Evolutionary conservation across 2,888 invertebrate species (phyloP).

Genomic region (Clostera curtula): DNA sequence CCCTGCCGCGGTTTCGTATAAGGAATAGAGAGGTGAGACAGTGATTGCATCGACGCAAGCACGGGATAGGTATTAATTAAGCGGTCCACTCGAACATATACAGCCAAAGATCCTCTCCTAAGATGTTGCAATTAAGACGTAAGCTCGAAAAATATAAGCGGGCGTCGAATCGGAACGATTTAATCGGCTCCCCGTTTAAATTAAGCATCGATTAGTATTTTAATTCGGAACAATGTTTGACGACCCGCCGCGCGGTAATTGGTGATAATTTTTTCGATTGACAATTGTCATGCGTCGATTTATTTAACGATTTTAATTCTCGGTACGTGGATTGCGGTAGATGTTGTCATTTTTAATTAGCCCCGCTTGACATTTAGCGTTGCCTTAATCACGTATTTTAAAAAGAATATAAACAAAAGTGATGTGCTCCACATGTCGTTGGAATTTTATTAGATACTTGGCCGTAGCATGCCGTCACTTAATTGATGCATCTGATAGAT

Average conservation of each 20-base stretch:
- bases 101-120: constrained; percentile 25
- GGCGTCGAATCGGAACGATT: constrained; percentile 40
- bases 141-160: constrained; percentile 44
- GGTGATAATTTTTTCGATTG: constrained; percentile 60
- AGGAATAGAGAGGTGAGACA: constrained; percentile 58
- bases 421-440: no score
- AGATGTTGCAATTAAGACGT: constrained; percentile 54
- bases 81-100: constrained; percentile 34
- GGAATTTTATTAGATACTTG: no score
- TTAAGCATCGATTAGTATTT: constrained; percentile 52
- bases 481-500: not conserved
- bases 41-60: constrained; percentile 55
- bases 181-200: constrained; percentile 45
- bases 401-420: constrained; percentile 15
- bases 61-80: constrained; percentile 67
- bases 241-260: constrained; percentile 54
- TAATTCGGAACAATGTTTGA: constrained; percentile 50
- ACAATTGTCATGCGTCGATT: constrained; percentile 37
- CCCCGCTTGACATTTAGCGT: constrained; percentile 34
- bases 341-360: constrained; percentile 32
- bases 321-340: no score
- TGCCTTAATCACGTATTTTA: constrained; percentile 32
- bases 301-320: constrained; percentile 24
- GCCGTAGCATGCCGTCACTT: constrained; percentile 1
- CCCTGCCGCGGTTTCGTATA: constrained; percentile 28